Evolutionary conservation across 2,888 invertebrate species (phyloP).

Genomic region (Micoletzkya japonica): DNA sequence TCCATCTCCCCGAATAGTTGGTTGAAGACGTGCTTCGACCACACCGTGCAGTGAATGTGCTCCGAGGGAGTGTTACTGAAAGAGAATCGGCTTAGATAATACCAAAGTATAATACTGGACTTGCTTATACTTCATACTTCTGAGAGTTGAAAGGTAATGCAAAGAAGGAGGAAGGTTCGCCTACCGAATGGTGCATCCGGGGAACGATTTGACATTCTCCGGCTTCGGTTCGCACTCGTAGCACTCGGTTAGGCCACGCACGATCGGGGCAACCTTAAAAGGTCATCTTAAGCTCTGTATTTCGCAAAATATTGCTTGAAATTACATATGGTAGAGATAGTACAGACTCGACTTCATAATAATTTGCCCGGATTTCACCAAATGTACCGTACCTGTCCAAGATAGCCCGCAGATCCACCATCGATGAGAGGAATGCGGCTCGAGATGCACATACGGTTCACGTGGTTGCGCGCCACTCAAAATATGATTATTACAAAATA

Average conservation of each 20-base stretch:
- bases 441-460: constrained; percentile 96
- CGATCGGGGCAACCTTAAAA: constrained; percentile 46
- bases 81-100: not conserved
- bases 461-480: constrained; percentile 88
- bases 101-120: too few relatives aligned
- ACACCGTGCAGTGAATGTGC: constrained; percentile 97
- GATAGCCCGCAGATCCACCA: constrained; percentile 94
- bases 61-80: constrained; percentile 89
- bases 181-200: constrained; percentile 92
- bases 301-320: not conserved
- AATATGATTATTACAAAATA: too few relatives aligned
- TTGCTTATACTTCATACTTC: too few relatives aligned
- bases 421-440: constrained; percentile 91
- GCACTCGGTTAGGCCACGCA: constrained; percentile 86
- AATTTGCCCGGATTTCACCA: not conserved
- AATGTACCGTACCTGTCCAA: constrained; percentile 75
- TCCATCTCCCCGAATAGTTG: constrained; percentile 89
- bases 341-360: too few relatives aligned
- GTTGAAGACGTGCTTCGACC: constrained; percentile 98
- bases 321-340: too few relatives aligned
- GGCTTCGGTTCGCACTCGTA: constrained; percentile 87
- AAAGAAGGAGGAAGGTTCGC: not conserved
- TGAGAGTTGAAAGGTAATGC: too few relatives aligned
- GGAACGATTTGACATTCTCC: constrained; percentile 82
- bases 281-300: not conserved